phyloP scores from a whole-genome alignment of 2,797 vertebrate genomes.

The Phataginus tetradactyla region DNA sequence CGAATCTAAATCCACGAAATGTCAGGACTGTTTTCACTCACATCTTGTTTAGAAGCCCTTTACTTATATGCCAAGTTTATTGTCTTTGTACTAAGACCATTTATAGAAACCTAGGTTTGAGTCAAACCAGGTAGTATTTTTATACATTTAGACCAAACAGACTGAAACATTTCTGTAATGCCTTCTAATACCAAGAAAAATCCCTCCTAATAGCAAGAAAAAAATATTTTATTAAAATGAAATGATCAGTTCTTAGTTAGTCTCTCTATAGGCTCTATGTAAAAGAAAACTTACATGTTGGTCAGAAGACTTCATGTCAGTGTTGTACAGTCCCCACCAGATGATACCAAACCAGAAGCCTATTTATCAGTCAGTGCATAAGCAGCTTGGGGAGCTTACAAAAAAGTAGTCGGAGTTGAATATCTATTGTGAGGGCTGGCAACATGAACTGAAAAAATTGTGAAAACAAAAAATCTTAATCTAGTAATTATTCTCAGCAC shows the following conservation, averaged over 20 bases:
- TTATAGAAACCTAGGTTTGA: slow-evolving; percentile 61
- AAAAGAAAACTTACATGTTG: slow-evolving; percentile 7
- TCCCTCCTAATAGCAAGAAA: slow-evolving; percentile 40
- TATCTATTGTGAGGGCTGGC: not conserved
- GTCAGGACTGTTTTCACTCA: slow-evolving; percentile 73
- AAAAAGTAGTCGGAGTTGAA: not conserved
- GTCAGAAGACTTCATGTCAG: not conserved
- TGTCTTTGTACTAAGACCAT: slow-evolving; percentile 69
- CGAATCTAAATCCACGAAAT: slow-evolving; percentile 12
- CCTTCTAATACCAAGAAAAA: not conserved
- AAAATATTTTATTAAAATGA: not conserved
- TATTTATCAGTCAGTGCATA: not conserved
- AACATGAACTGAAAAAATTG: slow-evolving; percentile 8
- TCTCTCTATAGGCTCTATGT: slow-evolving; percentile 22
- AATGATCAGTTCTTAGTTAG: slow-evolving; percentile 68
- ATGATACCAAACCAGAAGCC: not conserved
- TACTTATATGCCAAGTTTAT: slow-evolving; percentile 67
- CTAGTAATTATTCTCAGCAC: not conserved
- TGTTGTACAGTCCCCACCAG: not conserved
- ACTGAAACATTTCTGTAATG: slow-evolving; percentile 27
- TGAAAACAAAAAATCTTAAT: not conserved
- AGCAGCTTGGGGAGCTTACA: slow-evolving; percentile 2
- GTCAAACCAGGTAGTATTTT: slow-evolving; percentile 73
- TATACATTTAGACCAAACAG: slow-evolving; percentile 68
- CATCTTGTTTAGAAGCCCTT: slow-evolving; percentile 65